phyloP scores from a whole-genome alignment of 2,888 invertebrate species.

The Ochropacha duplaris region DNA sequence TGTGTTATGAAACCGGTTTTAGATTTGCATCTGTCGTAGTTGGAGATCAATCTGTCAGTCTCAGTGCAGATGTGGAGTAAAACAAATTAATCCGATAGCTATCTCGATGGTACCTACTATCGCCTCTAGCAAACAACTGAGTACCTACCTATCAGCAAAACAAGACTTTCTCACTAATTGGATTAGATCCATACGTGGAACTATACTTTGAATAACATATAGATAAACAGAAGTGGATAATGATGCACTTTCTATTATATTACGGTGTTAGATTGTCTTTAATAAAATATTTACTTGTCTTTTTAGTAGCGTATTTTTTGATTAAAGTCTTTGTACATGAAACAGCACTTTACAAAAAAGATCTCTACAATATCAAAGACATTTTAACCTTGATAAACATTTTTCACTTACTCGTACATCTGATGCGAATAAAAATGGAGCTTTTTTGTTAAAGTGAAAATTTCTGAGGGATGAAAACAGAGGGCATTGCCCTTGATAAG shows the following conservation, averaged over 20 bases:
- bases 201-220: neutral
- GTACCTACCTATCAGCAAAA: neutral
- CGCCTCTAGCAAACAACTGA: neutral
- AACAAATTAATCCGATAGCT: constrained; percentile 9
- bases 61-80: constrained; percentile 3
- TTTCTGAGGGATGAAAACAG: neutral
- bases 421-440: neutral
- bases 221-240: neutral
- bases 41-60: neutral
- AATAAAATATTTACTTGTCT: neutral
- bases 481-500: neutral
- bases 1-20: neutral
- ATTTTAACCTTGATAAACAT: neutral
- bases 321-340: neutral
- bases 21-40: neutral
- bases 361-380: neutral
- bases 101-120: neutral
- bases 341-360: constrained; percentile 2
- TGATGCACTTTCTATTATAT: neutral
- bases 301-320: neutral
- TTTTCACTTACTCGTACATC: neutral
- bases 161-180: constrained; percentile 8
- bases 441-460: neutral
- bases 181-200: constrained; percentile 3
- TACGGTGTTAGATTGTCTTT: neutral